Percentiles rank a stretch among this genome's conserved stretches.
phyloP scores from a whole-genome alignment of 2,888 invertebrate species.

The Caenorhabditis angaria region DNA sequence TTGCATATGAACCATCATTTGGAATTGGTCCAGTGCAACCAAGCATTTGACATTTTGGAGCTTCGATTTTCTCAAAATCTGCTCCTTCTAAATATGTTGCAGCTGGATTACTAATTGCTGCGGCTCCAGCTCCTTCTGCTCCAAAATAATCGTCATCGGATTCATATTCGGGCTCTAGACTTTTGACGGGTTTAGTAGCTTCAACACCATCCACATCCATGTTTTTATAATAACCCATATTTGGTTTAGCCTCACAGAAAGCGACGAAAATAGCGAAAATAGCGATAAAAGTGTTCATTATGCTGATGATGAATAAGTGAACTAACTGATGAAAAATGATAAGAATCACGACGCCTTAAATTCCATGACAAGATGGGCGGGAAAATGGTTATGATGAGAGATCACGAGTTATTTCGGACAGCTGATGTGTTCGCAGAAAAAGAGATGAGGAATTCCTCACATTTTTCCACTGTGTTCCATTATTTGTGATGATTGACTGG shows the following conservation, averaged over 20 bases:
- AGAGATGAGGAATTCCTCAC: background rate
- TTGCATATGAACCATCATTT: slow-evolving; percentile 60
- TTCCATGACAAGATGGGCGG: background rate
- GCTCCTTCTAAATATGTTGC: slow-evolving; percentile 62
- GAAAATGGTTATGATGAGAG: slow-evolving; percentile 1
- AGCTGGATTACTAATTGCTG: slow-evolving; percentile 64
- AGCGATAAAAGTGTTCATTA: background rate
- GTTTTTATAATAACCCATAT: slow-evolving; percentile 12
- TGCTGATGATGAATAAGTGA: background rate
- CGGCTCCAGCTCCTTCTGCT: slow-evolving; percentile 16
- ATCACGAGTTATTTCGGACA: background rate
- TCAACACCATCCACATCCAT: slow-evolving; percentile 43
- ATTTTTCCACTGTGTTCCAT: background rate
- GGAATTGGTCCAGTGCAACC: slow-evolving; percentile 67
- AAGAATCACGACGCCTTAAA: background rate
- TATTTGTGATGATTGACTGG: background rate
- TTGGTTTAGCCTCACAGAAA: background rate
- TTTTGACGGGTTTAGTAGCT: slow-evolving; percentile 10
- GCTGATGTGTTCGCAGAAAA: background rate
- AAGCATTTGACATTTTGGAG: slow-evolving; percentile 62
- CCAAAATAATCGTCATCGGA: slow-evolving; percentile 43
- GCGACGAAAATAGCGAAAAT: background rate
- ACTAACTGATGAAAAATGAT: background rate
- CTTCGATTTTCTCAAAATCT: slow-evolving; percentile 58
- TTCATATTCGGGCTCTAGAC: slow-evolving; percentile 1